Conservation (phyloP, 2,888 invertebrate genomes). For the Buathra laborator region DNA sequence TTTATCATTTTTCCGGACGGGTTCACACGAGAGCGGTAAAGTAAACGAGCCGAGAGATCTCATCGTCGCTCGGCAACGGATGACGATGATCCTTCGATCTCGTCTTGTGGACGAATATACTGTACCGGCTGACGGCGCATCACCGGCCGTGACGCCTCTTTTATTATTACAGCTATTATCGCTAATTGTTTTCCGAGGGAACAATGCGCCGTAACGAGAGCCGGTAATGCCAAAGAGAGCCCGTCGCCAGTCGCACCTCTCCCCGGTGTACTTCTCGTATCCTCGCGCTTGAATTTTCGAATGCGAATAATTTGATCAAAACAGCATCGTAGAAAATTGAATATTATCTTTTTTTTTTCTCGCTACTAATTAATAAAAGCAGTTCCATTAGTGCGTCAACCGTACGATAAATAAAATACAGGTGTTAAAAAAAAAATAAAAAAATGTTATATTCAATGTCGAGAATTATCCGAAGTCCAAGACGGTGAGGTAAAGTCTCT, state of each 20-base stretch:
- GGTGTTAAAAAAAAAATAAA: conserved; percentile 59
- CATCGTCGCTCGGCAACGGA: conserved; percentile 38
- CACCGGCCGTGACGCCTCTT: conserved; percentile 76
- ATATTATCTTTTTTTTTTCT: not conserved
- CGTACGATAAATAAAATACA: conserved; percentile 24
- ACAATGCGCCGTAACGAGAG: conserved; percentile 54
- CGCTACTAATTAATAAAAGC: not conserved
- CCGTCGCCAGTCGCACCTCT: conserved; percentile 34
- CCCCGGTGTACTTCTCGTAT: conserved; percentile 32
- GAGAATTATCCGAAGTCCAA: conserved; percentile 45
- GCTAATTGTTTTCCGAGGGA: conserved; percentile 80
- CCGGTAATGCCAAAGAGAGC: conserved; percentile 57
- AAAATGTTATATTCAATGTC: conserved; percentile 46
- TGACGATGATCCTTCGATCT: conserved; percentile 67
- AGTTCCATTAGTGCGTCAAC: conserved; percentile 34
- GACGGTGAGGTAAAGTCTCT: conserved; percentile 5
- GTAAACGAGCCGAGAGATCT: conserved; percentile 36
- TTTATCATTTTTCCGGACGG: conserved; percentile 63
- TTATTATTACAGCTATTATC: conserved; percentile 80
- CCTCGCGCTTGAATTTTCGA: not conserved
- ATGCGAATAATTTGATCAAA: not conserved
- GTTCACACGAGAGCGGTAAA: conserved; percentile 48
- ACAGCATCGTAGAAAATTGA: not conserved
- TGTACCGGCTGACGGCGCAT: conserved; percentile 62
- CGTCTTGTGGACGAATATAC: conserved; percentile 57